Conservation (phyloP, 2,113 vertebrate genomes). For the Entomyzon cyanotis region DNA sequence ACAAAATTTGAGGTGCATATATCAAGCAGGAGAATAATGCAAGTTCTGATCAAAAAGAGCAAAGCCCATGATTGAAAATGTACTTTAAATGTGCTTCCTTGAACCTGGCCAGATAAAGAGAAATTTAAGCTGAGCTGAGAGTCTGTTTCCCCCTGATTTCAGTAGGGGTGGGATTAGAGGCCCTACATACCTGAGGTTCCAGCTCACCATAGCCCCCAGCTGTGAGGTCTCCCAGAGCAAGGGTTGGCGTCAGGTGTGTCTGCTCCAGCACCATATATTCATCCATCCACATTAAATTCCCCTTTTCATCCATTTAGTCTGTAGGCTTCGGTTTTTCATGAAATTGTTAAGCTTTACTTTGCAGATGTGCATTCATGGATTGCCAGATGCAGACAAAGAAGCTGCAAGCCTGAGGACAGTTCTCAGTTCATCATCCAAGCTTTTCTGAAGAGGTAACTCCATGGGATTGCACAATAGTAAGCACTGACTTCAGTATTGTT, state of each 20-base stretch:
- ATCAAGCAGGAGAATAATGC: background rate
- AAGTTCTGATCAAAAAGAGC: background rate
- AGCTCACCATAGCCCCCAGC: background rate
- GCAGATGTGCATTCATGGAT: background rate
- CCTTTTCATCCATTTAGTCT: background rate
- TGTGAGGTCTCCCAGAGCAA: background rate
- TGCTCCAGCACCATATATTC: background rate
- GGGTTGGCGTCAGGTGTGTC: background rate
- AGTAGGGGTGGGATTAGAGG: background rate
- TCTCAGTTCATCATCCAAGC: background rate
- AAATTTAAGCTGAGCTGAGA: background rate
- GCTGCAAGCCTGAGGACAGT: background rate
- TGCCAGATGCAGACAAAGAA: background rate
- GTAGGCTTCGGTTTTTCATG: background rate
- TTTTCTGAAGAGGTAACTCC: background rate
- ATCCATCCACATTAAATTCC: background rate
- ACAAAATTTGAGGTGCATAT: background rate
- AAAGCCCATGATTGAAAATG: background rate
- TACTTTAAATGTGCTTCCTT: background rate
- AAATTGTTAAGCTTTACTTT: background rate
- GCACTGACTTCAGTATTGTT: background rate
- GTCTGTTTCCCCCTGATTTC: background rate
- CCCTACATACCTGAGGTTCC: fast-evolving
- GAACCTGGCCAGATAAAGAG: background rate
- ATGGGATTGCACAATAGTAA: background rate